phyloP scores from a whole-genome alignment of 2,797 vertebrate genomes.

The Hydrolagus colliei region DNA sequence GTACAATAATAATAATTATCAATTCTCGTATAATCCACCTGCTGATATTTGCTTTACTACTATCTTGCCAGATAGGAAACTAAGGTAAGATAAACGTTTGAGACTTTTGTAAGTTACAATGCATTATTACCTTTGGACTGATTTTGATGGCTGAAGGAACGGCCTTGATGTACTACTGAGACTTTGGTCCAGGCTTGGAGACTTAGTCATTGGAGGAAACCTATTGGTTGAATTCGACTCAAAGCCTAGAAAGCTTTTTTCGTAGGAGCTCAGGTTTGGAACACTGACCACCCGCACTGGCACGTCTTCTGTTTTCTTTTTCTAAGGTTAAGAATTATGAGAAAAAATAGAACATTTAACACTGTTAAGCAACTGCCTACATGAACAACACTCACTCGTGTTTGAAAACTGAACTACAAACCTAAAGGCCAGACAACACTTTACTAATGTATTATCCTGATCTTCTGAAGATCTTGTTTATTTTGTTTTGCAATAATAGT shows the following conservation, averaged over 20 bases:
- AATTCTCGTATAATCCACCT: too few species aligned
- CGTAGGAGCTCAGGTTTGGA: conserved; percentile 66
- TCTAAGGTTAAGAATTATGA: conserved; percentile 48
- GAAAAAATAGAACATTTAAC: background rate
- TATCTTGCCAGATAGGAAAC: background rate
- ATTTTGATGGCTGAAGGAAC: conserved; percentile 58
- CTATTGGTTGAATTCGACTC: conserved; percentile 55
- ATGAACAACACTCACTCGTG: background rate
- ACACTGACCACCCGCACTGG: conserved; percentile 74
- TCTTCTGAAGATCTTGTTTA: too few species aligned
- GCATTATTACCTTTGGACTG: conserved; percentile 62
- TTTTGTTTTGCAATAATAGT: too few species aligned
- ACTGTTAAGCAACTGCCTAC: background rate
- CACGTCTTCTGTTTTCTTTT: conserved; percentile 66
- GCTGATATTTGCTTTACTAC: too few species aligned
- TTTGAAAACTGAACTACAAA: background rate
- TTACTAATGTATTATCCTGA: too few species aligned
- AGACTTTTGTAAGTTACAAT: background rate
- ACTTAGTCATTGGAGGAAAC: conserved; percentile 66
- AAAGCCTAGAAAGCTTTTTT: conserved; percentile 66
- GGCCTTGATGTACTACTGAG: conserved; percentile 51
- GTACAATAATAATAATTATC: too few species aligned
- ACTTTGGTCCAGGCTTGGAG: conserved; percentile 64
- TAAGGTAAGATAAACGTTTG: background rate
- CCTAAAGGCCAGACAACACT: background rate